Conservation (phyloP, 2,113 vertebrate genomes). For the Cairina moschata region DNA sequence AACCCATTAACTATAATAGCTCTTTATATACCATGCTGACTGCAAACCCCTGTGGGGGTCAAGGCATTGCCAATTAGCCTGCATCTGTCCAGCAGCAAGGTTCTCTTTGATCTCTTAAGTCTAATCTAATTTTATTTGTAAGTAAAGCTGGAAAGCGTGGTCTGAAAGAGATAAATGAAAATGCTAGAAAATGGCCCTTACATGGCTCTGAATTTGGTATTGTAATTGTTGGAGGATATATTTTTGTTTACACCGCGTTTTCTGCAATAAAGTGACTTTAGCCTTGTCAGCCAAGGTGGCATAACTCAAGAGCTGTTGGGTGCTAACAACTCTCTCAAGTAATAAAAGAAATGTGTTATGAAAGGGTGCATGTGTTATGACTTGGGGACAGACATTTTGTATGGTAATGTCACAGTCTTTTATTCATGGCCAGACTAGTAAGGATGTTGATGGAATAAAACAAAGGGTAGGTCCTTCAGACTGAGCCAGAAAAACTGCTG, state of each 20-base stretch:
- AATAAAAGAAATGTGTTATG: not conserved
- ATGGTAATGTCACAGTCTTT: conserved; percentile 23
- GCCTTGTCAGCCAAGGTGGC: not conserved
- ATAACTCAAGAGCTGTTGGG: conserved; percentile 14
- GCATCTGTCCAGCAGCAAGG: conserved; percentile 37
- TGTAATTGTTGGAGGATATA: not conserved
- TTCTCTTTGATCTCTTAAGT: conserved; percentile 32
- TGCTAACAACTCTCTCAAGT: conserved; percentile 11
- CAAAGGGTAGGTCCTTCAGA: not conserved
- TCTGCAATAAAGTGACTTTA: not conserved
- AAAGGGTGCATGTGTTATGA: not conserved
- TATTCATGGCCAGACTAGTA: not conserved
- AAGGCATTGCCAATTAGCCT: conserved; percentile 19
- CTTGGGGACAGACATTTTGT: conserved; percentile 24
- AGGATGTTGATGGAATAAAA: conserved; percentile 27
- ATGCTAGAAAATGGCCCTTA: not conserved
- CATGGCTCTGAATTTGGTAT: not conserved
- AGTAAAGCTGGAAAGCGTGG: not conserved
- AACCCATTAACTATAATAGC: conserved; percentile 66
- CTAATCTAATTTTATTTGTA: conserved; percentile 31
- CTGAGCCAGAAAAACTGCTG: not conserved
- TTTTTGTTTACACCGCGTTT: conserved; percentile 14
- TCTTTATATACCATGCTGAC: conserved; percentile 27
- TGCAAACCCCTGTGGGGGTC: conserved; percentile 5
- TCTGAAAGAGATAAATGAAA: conserved; percentile 28